Evolutionary conservation across 2,797 vertebrate genomes (phyloP).

Genomic region (Neopelma chrysocephalum): DNA sequence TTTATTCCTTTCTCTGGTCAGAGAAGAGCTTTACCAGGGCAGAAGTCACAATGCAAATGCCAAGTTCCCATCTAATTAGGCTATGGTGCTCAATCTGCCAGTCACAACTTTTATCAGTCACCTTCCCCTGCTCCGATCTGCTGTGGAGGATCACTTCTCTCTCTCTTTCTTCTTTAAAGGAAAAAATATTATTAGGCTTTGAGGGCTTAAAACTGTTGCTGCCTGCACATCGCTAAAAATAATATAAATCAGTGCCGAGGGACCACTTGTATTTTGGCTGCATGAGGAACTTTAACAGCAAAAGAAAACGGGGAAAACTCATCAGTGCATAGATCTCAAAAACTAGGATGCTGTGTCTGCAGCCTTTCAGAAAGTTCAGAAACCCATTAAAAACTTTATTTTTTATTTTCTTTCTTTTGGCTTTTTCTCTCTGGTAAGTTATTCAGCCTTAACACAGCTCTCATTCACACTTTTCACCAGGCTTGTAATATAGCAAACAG

Average conservation of each 20-base stretch:
- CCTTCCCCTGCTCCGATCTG: background rate
- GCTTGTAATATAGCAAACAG: background rate
- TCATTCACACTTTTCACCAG: background rate
- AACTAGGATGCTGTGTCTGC: slow-evolving; percentile 40
- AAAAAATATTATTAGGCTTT: slow-evolving; percentile 36
- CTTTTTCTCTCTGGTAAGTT: background rate
- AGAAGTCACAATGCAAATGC: background rate
- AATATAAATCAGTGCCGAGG: slow-evolving; percentile 35
- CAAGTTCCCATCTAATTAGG: background rate
- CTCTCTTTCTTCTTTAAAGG: background rate
- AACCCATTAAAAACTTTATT: slow-evolving; percentile 19
- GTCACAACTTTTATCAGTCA: background rate
- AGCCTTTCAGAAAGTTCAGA: slow-evolving; percentile 26
- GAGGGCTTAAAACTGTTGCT: slow-evolving; percentile 32
- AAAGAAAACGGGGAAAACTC: slow-evolving; percentile 28
- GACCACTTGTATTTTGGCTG: slow-evolving; percentile 46
- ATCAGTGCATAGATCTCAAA: slow-evolving; percentile 13
- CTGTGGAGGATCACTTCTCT: background rate
- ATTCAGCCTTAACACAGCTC: background rate
- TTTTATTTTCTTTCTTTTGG: background rate
- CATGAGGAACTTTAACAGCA: slow-evolving; percentile 39
- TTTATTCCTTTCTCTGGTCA: background rate
- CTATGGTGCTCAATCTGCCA: background rate
- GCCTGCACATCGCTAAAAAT: slow-evolving; percentile 42
- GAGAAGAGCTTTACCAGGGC: background rate